Percentiles rank a stretch among this genome's conserved stretches.
phyloP scores from a whole-genome alignment of 2,888 invertebrate species.

The Lamellibrachia satsuma region DNA sequence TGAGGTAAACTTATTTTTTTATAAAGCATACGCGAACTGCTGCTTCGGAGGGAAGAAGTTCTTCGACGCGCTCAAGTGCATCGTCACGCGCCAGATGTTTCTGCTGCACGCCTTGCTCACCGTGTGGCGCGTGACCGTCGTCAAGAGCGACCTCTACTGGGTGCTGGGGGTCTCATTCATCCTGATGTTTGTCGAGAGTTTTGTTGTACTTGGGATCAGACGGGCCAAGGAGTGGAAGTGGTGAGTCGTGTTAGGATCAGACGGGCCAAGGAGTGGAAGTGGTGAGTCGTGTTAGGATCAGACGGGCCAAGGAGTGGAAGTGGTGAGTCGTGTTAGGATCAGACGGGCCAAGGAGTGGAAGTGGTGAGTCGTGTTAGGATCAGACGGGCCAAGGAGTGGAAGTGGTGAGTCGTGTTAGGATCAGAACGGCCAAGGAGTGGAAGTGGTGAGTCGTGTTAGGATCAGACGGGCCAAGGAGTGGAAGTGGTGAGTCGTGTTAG shows the following conservation, averaged over 20 bases:
- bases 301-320: no score
- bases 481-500: no score
- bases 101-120: constrained; percentile 47
- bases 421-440: no score
- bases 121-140: constrained; percentile 46
- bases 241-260: constrained; percentile 36
- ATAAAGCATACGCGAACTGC: not conserved
- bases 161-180: constrained; percentile 42
- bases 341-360: no score
- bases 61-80: constrained; percentile 43
- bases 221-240: constrained; percentile 53
- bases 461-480: no score
- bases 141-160: constrained; percentile 43
- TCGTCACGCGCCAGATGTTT: constrained; percentile 44
- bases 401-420: no score
- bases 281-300: no score
- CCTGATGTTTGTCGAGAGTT: constrained; percentile 44
- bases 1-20: not conserved
- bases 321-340: no score
- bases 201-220: constrained; percentile 44
- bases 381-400: no score
- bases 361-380: no score
- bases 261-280: no score
- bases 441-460: no score
- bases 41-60: constrained; percentile 20